Evolutionary conservation across 2,888 invertebrate species (phyloP).

Genomic region (Meiosimyza decipiens): DNA sequence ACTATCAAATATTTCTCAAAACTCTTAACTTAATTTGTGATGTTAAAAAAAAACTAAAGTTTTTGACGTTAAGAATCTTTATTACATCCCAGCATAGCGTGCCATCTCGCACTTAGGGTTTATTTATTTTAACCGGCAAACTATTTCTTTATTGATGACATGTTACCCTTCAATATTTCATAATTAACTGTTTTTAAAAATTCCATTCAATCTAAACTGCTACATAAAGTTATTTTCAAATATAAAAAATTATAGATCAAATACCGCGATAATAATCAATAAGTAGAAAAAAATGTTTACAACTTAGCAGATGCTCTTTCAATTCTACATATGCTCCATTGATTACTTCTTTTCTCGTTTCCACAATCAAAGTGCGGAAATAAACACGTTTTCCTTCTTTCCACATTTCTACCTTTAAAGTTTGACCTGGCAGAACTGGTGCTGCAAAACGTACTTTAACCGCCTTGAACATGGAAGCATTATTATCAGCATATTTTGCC

Average conservation of each 20-base stretch:
- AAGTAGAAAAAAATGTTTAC: constrained; percentile 47
- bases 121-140: too few species aligned
- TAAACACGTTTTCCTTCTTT: constrained; percentile 80
- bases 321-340: constrained; percentile 91
- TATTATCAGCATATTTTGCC: constrained; percentile 80
- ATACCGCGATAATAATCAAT: neutral
- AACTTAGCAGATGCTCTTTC: constrained; percentile 70
- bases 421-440: constrained; percentile 94
- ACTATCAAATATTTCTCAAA: too few species aligned
- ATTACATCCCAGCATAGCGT: too few species aligned
- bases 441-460: constrained; percentile 95
- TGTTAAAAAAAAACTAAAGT: too few species aligned
- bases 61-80: too few species aligned
- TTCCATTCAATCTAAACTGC: too few species aligned
- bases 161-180: neutral
- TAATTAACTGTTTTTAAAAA: neutral
- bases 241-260: too few species aligned
- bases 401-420: constrained; percentile 95
- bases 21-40: too few species aligned
- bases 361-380: constrained; percentile 86
- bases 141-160: neutral
- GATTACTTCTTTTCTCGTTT: constrained; percentile 83
- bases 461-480: constrained; percentile 83
- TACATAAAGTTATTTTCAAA: too few species aligned
- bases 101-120: too few species aligned